Percentiles rank a stretch among this genome's conserved stretches.
Evolutionary conservation across 2,797 vertebrate genomes (phyloP).

Genomic region (Pipistrellus nathusii): DNA sequence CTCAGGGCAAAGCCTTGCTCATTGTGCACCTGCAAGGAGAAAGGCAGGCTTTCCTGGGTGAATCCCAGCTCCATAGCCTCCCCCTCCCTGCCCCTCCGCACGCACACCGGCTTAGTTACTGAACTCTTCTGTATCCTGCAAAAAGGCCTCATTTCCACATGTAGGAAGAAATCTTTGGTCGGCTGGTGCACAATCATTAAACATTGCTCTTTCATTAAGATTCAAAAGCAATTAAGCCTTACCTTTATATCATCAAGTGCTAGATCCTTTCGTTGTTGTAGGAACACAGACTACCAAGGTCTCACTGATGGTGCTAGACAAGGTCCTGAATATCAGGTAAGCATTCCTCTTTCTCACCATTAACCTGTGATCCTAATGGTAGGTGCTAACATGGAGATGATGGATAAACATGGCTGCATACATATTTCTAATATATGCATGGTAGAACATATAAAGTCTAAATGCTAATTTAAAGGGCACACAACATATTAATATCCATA

Average conservation of each 20-base stretch:
- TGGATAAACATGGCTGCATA: background rate
- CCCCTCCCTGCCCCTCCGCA: fast-evolving
- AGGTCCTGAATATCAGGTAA: background rate
- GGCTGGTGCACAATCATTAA: background rate
- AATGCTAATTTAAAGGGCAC: background rate
- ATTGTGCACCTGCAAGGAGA: background rate
- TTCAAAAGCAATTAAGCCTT: background rate
- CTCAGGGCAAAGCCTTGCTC: background rate
- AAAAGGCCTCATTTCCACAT: background rate
- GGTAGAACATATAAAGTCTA: background rate
- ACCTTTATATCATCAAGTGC: background rate
- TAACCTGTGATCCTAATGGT: background rate
- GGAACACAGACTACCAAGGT: background rate
- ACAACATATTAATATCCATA: background rate
- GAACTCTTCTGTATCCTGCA: fast-evolving
- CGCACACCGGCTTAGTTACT: fast-evolving
- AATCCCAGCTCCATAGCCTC: background rate
- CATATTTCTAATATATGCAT: background rate
- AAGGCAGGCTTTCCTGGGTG: background rate
- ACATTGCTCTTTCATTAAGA: background rate
- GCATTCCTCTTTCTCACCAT: background rate
- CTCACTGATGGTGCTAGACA: background rate
- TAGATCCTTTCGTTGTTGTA: background rate
- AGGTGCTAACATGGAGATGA: background rate
- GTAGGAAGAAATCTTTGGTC: background rate